Conservation (phyloP, 2,888 invertebrate species). For the Harpalus rufipes region DNA sequence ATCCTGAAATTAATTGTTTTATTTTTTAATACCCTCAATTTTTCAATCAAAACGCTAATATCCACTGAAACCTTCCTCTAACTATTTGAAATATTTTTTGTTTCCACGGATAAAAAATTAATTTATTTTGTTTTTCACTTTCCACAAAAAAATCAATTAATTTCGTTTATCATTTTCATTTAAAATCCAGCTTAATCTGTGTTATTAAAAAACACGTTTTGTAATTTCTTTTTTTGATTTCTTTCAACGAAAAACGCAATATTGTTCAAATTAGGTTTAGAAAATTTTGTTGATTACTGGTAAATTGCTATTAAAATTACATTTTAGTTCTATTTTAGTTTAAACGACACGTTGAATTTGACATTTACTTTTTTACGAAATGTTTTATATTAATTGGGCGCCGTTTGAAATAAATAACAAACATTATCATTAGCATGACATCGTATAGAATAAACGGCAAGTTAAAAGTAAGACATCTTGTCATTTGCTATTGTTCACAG, state of each 20-base stretch:
- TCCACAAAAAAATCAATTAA: constrained; percentile 48
- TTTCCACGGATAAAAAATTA: constrained; percentile 26
- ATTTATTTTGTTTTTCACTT: constrained; percentile 56
- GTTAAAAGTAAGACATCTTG: constrained; percentile 49
- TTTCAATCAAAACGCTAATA: constrained; percentile 52
- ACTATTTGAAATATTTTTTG: constrained; percentile 37
- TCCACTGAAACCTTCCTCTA: constrained; percentile 26
- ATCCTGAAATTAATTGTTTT: constrained; percentile 35
- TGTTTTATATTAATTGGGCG: constrained; percentile 22
- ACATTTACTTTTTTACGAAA: constrained; percentile 16
- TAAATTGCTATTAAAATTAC: constrained; percentile 33
- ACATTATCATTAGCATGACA: constrained; percentile 10
- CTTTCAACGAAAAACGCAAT: constrained; percentile 10
- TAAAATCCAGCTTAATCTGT: constrained; percentile 43
- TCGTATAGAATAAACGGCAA: constrained; percentile 16
- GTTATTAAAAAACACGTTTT: constrained; percentile 28
- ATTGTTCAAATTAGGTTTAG: neutral
- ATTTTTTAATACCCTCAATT: constrained; percentile 34
- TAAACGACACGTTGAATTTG: neutral
- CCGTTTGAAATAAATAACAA: constrained; percentile 8
- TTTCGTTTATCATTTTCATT: constrained; percentile 53
- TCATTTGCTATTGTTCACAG: constrained; percentile 34
- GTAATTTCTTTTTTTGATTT: constrained; percentile 30
- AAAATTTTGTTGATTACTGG: constrained; percentile 3
- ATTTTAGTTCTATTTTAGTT: constrained; percentile 5